Percentiles rank a stretch among this genome's conserved stretches.
Conservation (phyloP, 2,888 invertebrate species). For the Apantesis nais region DNA sequence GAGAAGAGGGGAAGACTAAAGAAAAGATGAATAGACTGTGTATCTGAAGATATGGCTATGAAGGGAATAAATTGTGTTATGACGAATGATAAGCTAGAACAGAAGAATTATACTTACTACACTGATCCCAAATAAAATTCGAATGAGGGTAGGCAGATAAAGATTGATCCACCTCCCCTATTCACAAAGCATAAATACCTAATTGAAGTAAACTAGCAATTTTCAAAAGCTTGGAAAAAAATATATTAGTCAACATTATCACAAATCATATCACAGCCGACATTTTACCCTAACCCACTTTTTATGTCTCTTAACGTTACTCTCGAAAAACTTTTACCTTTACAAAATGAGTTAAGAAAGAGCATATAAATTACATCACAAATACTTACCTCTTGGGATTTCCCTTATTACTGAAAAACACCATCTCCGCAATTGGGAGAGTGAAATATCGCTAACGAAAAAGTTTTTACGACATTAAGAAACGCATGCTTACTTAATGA, state of each 20-base stretch:
- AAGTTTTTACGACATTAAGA: constrained; percentile 41
- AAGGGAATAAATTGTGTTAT: no score
- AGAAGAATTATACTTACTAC: no score
- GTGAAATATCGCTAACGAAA: constrained; percentile 47
- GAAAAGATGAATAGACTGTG: no score
- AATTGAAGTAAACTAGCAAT: neutral
- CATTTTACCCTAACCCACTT: constrained; percentile 48
- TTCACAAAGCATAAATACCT: no score
- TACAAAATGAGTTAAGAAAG: constrained; percentile 56
- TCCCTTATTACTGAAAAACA: constrained; percentile 65
- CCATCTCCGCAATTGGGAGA: constrained; percentile 58
- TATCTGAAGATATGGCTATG: no score
- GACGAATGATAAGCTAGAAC: no score
- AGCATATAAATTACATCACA: constrained; percentile 65
- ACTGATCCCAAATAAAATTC: no score
- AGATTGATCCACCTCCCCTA: no score
- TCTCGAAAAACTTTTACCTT: constrained; percentile 59
- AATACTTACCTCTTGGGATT: constrained; percentile 53
- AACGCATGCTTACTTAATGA: constrained; percentile 31
- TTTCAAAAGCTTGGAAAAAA: neutral
- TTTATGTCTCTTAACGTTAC: constrained; percentile 61
- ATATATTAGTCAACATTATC: neutral
- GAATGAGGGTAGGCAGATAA: no score
- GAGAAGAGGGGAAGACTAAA: no score
- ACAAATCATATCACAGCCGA: constrained; percentile 28